Evolutionary conservation across 2,113 vertebrate genomes (phyloP).

Genomic region (Sakesphorus luctuosus): DNA sequence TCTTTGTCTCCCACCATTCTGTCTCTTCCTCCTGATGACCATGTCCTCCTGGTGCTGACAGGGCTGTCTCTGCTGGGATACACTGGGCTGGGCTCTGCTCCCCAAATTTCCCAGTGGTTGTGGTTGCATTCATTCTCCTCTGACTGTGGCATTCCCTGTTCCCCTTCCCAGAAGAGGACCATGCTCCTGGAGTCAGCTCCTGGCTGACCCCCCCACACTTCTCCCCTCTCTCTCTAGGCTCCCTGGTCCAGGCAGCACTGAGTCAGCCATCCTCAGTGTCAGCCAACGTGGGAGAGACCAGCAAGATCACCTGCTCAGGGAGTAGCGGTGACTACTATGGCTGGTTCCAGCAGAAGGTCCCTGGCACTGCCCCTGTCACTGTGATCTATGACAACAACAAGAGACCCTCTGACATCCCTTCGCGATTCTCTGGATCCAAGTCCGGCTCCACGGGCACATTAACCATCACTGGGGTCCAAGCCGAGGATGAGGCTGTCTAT

Average conservation of each 20-base stretch:
- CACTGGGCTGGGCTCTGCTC: not conserved
- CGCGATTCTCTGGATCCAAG: fast-evolving
- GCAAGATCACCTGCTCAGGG: not conserved
- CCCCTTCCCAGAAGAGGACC: no score
- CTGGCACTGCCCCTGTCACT: not conserved
- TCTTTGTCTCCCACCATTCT: not conserved
- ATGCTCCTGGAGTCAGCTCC: no score
- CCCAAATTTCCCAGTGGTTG: not conserved
- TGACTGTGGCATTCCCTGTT: not conserved
- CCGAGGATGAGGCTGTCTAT: not conserved
- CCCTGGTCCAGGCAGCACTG: not conserved
- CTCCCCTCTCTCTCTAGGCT: not conserved
- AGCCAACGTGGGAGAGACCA: not conserved
- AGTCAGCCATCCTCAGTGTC: no score
- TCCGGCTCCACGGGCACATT: fast-evolving
- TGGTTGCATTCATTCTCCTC: not conserved
- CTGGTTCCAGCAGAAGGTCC: not conserved
- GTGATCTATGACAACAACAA: fast-evolving
- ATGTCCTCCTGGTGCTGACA: not conserved
- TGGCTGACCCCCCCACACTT: no score
- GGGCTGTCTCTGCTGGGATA: not conserved
- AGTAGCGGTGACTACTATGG: not conserved
- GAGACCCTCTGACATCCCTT: not conserved
- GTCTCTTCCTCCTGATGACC: not conserved
- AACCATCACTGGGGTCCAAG: not conserved